phyloP scores from a whole-genome alignment of 2,888 invertebrate genomes.

The Dascillus cervinus region DNA sequence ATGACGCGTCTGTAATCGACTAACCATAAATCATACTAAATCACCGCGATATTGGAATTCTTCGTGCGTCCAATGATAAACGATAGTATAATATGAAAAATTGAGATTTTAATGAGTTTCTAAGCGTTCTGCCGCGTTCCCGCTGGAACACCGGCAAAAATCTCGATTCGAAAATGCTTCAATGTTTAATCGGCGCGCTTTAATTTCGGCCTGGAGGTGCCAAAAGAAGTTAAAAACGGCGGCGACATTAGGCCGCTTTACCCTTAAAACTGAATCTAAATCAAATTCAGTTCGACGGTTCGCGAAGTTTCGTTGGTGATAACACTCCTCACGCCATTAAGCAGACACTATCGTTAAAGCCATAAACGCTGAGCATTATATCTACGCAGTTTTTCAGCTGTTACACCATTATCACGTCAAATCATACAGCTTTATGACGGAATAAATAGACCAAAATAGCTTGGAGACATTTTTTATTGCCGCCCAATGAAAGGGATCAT shows the following conservation, averaged over 20 bases:
- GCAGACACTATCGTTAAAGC: constrained; percentile 31
- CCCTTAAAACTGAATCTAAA: constrained; percentile 20
- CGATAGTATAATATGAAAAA: constrained; percentile 39
- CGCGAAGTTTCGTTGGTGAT: constrained; percentile 27
- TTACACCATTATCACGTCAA: constrained; percentile 24
- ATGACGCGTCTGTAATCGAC: constrained; percentile 29
- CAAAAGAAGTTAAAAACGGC: neutral
- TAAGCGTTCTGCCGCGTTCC: constrained; percentile 20
- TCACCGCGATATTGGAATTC: constrained; percentile 37
- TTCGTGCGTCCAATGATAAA: constrained; percentile 34
- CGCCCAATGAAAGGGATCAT: too few species aligned
- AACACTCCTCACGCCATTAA: constrained; percentile 35
- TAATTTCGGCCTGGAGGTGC: neutral
- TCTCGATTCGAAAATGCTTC: too few species aligned
- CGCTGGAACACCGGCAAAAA: constrained; percentile 1
- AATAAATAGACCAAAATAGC: constrained; percentile 16
- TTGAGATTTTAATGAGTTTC: constrained; percentile 39
- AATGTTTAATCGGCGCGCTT: too few species aligned
- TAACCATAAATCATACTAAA: constrained; percentile 34
- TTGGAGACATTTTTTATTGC: too few species aligned
- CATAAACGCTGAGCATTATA: constrained; percentile 23
- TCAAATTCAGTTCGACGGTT: constrained; percentile 27
- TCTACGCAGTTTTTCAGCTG: constrained; percentile 28
- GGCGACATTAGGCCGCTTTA: constrained; percentile 8
- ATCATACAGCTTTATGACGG: constrained; percentile 16